phyloP scores from a whole-genome alignment of 1,140 invertebrate species.

The Apocrypta bakeri region DNA sequence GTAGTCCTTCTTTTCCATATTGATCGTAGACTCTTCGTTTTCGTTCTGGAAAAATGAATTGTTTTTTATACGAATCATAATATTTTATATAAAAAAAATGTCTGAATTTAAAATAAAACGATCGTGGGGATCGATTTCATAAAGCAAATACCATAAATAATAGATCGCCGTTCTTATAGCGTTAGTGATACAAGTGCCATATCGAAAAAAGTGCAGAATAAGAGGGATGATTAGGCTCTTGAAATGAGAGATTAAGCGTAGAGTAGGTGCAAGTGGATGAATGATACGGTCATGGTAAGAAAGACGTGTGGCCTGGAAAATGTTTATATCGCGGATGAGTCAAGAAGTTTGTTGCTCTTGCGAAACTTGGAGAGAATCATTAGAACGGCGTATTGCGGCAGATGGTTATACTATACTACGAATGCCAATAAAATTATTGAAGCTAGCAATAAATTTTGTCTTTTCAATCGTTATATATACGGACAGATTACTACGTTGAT shows the following conservation, averaged over 20 bases:
- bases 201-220: no score
- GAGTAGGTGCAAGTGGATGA: not conserved
- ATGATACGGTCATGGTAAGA: not conserved
- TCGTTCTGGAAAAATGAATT: constrained; percentile 77
- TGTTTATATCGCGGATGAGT: not conserved
- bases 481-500: not conserved
- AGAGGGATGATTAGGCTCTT: not conserved
- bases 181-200: not conserved
- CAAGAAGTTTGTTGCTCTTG: not conserved
- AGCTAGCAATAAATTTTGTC: not conserved
- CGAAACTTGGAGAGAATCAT: not conserved
- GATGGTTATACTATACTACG: not conserved
- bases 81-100: not conserved
- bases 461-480: not conserved
- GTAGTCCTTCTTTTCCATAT: constrained; percentile 93
- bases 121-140: not conserved
- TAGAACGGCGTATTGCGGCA: not conserved
- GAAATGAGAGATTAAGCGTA: not conserved
- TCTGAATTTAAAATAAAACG: not conserved
- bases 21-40: constrained; percentile 93
- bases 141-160: not conserved
- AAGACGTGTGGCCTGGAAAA: not conserved
- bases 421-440: not conserved
- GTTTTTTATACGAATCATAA: not conserved
- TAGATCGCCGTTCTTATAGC: not conserved